Conservation (phyloP, 2,113 vertebrate species). For the Prietella phreatophila region DNA sequence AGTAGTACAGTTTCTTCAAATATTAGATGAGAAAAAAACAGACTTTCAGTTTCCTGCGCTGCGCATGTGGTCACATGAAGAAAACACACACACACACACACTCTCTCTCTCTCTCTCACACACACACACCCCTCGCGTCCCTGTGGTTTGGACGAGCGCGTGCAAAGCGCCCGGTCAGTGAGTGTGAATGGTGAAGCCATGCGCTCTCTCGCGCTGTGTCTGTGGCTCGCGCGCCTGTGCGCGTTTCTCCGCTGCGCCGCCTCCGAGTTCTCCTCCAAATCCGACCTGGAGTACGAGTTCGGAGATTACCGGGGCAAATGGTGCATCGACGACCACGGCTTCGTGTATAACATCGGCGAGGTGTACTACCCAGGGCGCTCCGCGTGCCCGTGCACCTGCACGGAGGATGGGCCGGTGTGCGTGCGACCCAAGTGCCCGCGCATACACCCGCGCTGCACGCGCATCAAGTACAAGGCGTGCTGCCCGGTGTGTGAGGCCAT, state of each 20-base stretch:
- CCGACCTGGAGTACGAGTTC: slow-evolving; percentile 72
- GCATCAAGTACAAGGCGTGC: slow-evolving; percentile 69
- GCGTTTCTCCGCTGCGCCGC: slow-evolving; percentile 18
- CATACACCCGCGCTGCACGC: slow-evolving; percentile 74
- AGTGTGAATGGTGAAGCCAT: slow-evolving; percentile 35
- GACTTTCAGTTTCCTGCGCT: background rate
- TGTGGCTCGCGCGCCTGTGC: slow-evolving; percentile 43
- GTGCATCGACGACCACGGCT: slow-evolving; percentile 76
- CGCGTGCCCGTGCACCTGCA: slow-evolving; percentile 77
- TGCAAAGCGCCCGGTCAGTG: background rate
- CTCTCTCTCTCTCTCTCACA: slow-evolving; percentile 25
- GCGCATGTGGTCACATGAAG: background rate
- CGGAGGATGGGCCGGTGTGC: slow-evolving; percentile 74
- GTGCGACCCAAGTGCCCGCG: slow-evolving; percentile 71
- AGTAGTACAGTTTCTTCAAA: background rate
- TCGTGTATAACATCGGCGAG: slow-evolving; percentile 73
- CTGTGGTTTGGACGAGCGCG: slow-evolving; percentile 7
- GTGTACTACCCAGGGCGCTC: slow-evolving; percentile 68
- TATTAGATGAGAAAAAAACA: background rate
- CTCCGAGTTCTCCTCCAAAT: slow-evolving; percentile 62
- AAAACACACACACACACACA: slow-evolving; percentile 3
- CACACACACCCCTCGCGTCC: slow-evolving; percentile 7
- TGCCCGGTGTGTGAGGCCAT: slow-evolving; percentile 75
- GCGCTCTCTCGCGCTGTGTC: slow-evolving; percentile 43
- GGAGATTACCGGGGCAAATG: slow-evolving; percentile 76